A percentile compares a stretch with the other conserved stretches of the same genome.
These are phyloP conservation scores for Nycticorax nycticorax DNA, from an alignment of 2,113 vertebrate species.

Conservation along the genomic window DNA sequence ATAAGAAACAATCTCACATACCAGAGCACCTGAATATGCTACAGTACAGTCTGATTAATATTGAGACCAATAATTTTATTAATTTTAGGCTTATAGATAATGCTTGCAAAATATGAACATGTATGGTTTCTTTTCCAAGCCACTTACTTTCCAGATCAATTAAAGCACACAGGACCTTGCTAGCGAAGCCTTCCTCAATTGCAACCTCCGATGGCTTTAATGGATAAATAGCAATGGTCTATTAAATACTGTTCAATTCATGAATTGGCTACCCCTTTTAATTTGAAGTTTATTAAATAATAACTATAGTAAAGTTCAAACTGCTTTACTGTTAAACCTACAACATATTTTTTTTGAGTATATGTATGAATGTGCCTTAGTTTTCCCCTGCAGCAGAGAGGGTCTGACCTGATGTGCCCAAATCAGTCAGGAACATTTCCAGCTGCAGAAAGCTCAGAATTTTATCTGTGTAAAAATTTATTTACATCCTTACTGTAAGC, in stretches of 20 bases:
- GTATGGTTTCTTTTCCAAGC: neutral
- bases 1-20: neutral
- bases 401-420: neutral
- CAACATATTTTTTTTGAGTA: neutral
- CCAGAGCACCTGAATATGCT: neutral
- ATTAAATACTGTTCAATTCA: neutral
- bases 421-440: neutral
- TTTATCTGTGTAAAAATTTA: neutral
- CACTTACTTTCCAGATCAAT: neutral
- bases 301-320: neutral
- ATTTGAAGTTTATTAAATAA: neutral
- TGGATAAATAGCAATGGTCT: neutral
- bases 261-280: neutral
- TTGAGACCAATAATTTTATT: neutral
- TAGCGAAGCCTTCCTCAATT: neutral
- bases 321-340: neutral
- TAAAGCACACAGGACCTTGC: neutral
- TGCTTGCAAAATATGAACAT: neutral
- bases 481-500: neutral
- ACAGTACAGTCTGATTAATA: neutral
- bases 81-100: neutral
- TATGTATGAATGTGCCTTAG: accelerated
- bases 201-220: neutral
- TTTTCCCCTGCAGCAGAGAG: neutral
- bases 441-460: neutral